Conservation (phyloP, 2,888 invertebrate species). For the Apotomis turbidana region DNA sequence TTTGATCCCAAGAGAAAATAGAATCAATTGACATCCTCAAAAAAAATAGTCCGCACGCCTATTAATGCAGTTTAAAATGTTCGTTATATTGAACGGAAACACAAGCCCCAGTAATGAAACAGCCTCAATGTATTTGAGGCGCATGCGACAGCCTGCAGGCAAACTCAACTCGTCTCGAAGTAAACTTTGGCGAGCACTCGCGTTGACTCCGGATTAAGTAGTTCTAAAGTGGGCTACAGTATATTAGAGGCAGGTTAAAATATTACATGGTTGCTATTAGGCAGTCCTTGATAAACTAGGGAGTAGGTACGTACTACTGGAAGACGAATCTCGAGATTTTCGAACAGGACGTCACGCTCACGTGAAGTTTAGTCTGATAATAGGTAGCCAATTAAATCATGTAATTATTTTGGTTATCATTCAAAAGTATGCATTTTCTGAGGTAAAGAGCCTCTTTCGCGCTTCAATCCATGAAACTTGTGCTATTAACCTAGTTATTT, state of each 20-base stretch:
- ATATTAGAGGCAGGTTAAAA: conserved; percentile 23
- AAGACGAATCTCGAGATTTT: not conserved
- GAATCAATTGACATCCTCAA: too few species aligned
- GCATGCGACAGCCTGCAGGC: conserved; percentile 14
- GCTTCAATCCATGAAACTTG: too few species aligned
- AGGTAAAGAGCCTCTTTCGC: too few species aligned
- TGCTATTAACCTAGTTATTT: too few species aligned
- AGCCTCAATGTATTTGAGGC: not conserved
- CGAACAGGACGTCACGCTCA: not conserved
- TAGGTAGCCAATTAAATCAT: too few species aligned
- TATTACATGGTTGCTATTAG: conserved; percentile 9
- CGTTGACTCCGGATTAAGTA: conserved; percentile 33
- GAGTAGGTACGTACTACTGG: not conserved
- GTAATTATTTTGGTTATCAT: too few species aligned
- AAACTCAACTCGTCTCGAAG: conserved; percentile 26
- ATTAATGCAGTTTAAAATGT: not conserved
- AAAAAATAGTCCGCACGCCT: too few species aligned
- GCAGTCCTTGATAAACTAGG: not conserved
- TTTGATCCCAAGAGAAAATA: too few species aligned
- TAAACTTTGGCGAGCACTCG: conserved; percentile 32
- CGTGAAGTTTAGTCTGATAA: too few species aligned
- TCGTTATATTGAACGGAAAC: not conserved
- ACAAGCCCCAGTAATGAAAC: not conserved
- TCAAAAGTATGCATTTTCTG: too few species aligned
- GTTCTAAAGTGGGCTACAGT: conserved; percentile 22